A percentile compares a stretch with the other conserved stretches of the same genome.
Evolutionary conservation across 2,797 vertebrate species (phyloP).

Genomic region (Dryobates pubescens): DNA sequence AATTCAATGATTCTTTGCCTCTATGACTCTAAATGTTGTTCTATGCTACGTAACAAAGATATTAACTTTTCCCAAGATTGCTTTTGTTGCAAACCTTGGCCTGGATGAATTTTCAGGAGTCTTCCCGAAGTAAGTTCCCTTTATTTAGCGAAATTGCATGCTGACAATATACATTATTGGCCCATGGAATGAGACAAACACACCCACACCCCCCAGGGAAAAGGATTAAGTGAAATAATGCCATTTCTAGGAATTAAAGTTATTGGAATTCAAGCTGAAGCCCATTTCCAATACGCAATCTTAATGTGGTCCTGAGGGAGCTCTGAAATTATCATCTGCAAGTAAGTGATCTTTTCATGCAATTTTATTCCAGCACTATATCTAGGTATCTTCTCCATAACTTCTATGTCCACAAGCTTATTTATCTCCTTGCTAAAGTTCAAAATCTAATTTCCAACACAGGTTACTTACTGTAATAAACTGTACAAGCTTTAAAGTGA

Average conservation of each 20-base stretch:
- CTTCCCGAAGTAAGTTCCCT: conserved; percentile 8
- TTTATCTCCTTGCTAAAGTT: conserved; percentile 84
- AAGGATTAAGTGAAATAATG: conserved; percentile 32
- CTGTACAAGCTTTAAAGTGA: conserved; percentile 81
- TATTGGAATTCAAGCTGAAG: conserved; percentile 58
- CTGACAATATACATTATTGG: not conserved
- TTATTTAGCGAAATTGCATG: not conserved
- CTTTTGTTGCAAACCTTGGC: not conserved
- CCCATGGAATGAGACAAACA: not conserved
- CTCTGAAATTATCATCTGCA: conserved; percentile 70
- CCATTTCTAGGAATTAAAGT: conserved; percentile 47
- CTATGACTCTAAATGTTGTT: not conserved
- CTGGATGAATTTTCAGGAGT: not conserved
- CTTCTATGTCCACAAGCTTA: conserved; percentile 77
- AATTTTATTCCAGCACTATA: conserved; percentile 72
- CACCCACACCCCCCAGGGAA: not conserved
- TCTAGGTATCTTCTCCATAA: conserved; percentile 75
- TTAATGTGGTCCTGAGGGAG: conserved; percentile 61
- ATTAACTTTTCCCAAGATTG: not conserved
- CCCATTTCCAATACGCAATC: conserved; percentile 47
- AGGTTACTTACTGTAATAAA: conserved; percentile 85
- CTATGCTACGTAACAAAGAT: not conserved
- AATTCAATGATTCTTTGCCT: no score
- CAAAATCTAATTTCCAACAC: conserved; percentile 83
- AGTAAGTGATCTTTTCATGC: conserved; percentile 72